Evolutionary conservation across 1,140 invertebrate genomes (phyloP).

Genomic region (Aphis gossypii): DNA sequence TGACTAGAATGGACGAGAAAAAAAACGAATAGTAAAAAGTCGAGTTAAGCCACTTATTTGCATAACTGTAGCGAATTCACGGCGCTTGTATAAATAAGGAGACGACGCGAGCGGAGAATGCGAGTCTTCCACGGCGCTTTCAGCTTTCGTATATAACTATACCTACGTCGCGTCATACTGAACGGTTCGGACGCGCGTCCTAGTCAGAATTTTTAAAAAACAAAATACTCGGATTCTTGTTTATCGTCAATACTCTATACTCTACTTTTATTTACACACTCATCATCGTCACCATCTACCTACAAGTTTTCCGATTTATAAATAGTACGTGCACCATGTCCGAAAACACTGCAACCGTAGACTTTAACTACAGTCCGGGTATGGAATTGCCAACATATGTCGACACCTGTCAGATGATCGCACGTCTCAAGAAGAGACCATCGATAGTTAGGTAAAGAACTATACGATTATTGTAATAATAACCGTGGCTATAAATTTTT

Average conservation of each 20-base stretch:
- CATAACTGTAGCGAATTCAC: slow-evolving; percentile 38
- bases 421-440: not conserved
- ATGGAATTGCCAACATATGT: not conserved
- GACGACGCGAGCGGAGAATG: not conserved
- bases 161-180: not conserved
- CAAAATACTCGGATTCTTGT: not conserved
- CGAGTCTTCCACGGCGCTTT: not conserved
- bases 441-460: not conserved
- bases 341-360: not conserved
- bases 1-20: not conserved
- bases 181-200: not conserved
- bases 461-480: not conserved
- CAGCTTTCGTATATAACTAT: not conserved
- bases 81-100: not conserved
- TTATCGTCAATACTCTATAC: not conserved
- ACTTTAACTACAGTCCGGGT: not conserved
- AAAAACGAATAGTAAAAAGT: not conserved
- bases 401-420: not conserved
- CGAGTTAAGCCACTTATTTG: not conserved
- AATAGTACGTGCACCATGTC: not conserved
- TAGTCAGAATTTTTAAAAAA: not conserved
- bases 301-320: not conserved
- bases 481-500: not conserved
- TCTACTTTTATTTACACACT: not conserved
- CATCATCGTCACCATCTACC: no score